Base-by-base conservation (phyloP, 2,797 vertebrate species). In the Kryptopterus vitreolus region DNA sequence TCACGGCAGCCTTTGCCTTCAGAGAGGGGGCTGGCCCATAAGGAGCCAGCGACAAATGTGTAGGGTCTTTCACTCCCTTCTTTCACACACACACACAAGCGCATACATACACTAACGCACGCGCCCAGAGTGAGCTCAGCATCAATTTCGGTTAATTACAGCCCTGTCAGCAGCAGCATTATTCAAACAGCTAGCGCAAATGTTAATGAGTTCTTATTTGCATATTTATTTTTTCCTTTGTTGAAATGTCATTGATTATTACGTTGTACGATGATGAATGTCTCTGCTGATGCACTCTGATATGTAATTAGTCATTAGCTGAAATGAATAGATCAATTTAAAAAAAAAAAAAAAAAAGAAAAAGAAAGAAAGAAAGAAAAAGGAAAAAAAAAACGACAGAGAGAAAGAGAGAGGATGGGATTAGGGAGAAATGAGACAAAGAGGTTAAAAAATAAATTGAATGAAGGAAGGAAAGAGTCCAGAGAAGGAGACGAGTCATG, bases 201-300 rank as follows among this genome's bases (percentile, higher is more conserved):
- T 99, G 98, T 98, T 99, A 99, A 99, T 98, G 96, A 98, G 95
- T 91, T 93, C 96, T 95, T 96, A 99, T 99, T 99, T 99, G 98
- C 98, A 99, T 99, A 97, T 98, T 98, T 97, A 96, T 97, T 96
- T 97, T 96, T 97, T 96, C 94, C 95, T 98, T 99, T 99, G 98
- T 99, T 96, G 94, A 98, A 98, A 99, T 98, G 98, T 97, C 98
- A 98, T 98, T 98, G 97, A 98, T 98, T 97, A 98, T 97, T 98
- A 97, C 92, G 94, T 96, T 96, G 95, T 96, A 97, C 94, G 94
- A 96, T 98, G 96, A 99, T 98, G 96, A 98, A 99, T 98, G 95
- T 93, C 93, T 93, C 93, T 95, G 94, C 96, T 98, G 95, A 96
- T 96, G 95, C 93, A 94, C 95, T 95, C 94, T 96, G 96, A 98